Base-by-base conservation (phyloP, 2,797 vertebrate species). In the Sebastes cheni region DNA sequence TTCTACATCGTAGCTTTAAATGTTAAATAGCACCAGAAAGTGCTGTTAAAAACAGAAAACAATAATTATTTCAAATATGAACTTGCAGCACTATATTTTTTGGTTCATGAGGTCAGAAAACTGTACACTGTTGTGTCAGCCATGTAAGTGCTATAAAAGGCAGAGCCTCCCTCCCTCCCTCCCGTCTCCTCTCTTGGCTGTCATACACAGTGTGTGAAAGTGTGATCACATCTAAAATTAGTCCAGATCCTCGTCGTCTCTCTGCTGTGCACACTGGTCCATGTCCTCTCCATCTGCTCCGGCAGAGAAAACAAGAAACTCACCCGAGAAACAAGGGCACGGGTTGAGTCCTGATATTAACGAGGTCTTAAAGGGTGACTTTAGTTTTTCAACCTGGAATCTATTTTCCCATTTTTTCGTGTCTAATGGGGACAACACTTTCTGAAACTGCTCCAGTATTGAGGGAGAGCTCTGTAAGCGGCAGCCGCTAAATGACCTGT, bases 261-360 rank as follows among this genome's bases (percentile, higher is more conserved):
- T 88, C 77, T 70, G 83, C 89, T 88, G 89, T 90, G 84, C 89
- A 90, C 88, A 80, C 90, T 82, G 84, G 86, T 65, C 89, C 90
- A 86, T 91, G 93, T 93, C 93, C 85, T 84, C 82, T 90, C 94
- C 94, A 95, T 94, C 94, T 95, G 94, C 88, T 94, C 65, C 22
- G 22, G 77, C 86, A 90, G 86, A 65, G 85, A 87, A 86, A 86
- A 92, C 89, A 89, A 86, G 82, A 82, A 86, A 80, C 84, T 72
- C 23, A 13, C 80, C 78, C 58, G 27, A 61, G 72, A 72, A 75
- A 82, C 60, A 36, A 52, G 68, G 59, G 46, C 30, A 50, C 18
- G 46, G 46, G 46, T 50, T 52, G 50, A 52, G 50, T 52, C 20
- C 20, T 52, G 8, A 52, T n/a, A n/a, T n/a, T n/a, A 52, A 20